A percentile compares a stretch with the other conserved stretches of the same genome.
These are phyloP conservation scores for Panthera uncia DNA, from an alignment of 2,113 vertebrate genomes.

Conservation along the genomic window DNA sequence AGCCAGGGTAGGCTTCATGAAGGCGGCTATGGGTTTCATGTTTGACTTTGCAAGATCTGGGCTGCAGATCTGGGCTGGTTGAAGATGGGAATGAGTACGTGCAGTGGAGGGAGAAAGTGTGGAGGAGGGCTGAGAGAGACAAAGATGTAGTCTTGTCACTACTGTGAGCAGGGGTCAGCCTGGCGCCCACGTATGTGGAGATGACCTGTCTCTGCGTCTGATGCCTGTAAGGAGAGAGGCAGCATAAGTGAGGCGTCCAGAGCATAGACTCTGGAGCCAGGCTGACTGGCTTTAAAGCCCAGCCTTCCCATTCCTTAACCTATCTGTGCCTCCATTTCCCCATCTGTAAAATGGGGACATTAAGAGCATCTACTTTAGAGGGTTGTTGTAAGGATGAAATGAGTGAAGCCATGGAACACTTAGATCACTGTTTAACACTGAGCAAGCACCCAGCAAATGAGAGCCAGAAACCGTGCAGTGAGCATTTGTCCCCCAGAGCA, in stretches of 20 bases:
- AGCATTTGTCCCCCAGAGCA: background rate
- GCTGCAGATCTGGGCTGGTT: background rate
- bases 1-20: background rate
- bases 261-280: background rate
- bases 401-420: background rate
- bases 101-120: rapidly evolving
- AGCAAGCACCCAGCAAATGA: background rate
- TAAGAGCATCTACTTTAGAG: background rate
- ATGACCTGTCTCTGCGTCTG: background rate
- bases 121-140: background rate
- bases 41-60: background rate
- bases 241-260: background rate
- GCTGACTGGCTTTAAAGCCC: background rate
- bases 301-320: background rate
- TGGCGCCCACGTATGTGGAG: background rate
- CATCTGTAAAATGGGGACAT: background rate
- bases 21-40: background rate
- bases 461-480: background rate
- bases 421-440: background rate
- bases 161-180: background rate
- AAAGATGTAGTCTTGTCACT: background rate
- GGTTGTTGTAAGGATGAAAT: background rate
- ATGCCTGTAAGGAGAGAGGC: background rate
- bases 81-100: background rate
- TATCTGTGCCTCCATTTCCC: background rate